Conservation (phyloP, 2,797 vertebrate genomes). For the Distichodus sexfasciatus region DNA sequence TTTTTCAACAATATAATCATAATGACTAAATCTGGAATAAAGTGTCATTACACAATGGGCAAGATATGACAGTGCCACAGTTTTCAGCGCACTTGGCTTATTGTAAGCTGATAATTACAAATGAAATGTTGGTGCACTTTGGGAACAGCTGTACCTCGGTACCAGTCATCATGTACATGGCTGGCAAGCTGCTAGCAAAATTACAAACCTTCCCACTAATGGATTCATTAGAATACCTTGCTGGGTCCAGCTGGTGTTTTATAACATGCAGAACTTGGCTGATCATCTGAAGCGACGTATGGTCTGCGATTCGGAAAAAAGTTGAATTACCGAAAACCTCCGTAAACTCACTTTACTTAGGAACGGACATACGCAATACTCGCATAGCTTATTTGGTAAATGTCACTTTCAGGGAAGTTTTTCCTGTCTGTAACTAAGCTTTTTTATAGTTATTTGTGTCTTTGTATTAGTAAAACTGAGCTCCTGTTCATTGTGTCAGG, state of each 20-base stretch:
- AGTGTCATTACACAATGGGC: background rate
- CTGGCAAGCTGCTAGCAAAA: background rate
- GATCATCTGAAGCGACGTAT: constrained; percentile 19
- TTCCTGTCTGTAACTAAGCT: background rate
- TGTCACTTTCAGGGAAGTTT: background rate
- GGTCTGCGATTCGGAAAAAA: constrained; percentile 11
- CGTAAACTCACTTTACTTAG: background rate
- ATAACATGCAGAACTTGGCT: constrained; percentile 9
- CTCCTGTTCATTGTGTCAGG: too few species aligned
- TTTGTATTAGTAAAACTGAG: too few species aligned
- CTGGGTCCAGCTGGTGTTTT: background rate
- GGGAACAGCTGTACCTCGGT: constrained; percentile 6
- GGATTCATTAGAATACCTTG: constrained; percentile 15
- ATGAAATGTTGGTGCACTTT: background rate
- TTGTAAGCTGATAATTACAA: background rate
- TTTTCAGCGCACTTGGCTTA: background rate
- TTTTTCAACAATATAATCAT: too few species aligned
- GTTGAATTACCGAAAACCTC: constrained; percentile 18
- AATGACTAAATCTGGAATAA: background rate
- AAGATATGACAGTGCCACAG: background rate
- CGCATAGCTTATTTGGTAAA: background rate
- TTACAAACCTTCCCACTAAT: constrained; percentile 20
- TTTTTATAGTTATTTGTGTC: too few species aligned
- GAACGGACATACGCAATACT: background rate
- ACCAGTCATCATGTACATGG: background rate